Conservation (phyloP, 2,888 invertebrate species). For the Ctenicera cuprea region DNA sequence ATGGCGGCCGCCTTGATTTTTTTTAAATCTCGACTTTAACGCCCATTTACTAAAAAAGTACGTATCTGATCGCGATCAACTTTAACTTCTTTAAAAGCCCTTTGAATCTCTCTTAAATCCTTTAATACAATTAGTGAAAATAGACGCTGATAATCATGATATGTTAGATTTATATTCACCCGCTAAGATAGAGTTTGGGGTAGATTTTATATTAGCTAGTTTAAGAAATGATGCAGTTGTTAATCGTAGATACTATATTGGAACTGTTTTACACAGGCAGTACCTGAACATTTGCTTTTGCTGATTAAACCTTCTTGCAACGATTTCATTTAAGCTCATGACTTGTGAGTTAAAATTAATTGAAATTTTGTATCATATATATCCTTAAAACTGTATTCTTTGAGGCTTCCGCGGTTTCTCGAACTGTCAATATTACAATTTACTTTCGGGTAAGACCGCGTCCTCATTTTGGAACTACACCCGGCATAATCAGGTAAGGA, state of each 20-base stretch:
- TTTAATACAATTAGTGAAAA: constrained; percentile 75
- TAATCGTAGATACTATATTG: constrained; percentile 68
- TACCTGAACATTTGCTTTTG: constrained; percentile 74
- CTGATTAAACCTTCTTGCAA: constrained; percentile 67
- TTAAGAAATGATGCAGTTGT: constrained; percentile 67
- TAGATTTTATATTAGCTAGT: constrained; percentile 72
- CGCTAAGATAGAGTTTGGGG: constrained; percentile 83
- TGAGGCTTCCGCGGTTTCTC: too few species aligned
- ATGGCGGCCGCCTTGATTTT: too few species aligned
- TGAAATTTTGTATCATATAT: too few species aligned
- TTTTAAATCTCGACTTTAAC: too few species aligned
- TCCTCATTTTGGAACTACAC: too few species aligned
- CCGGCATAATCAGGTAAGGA: too few species aligned
- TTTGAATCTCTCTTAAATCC: constrained; percentile 80
- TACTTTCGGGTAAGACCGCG: too few species aligned
- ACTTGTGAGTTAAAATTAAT: constrained; percentile 68
- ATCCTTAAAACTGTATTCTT: constrained; percentile 56
- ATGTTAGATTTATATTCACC: constrained; percentile 79
- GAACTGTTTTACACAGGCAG: constrained; percentile 74
- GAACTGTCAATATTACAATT: too few species aligned
- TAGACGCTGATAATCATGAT: constrained; percentile 78
- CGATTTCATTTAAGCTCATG: constrained; percentile 71
- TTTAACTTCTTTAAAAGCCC: too few species aligned
- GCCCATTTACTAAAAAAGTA: too few species aligned
- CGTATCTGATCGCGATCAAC: too few species aligned